Conservation (phyloP, 2,888 invertebrate genomes). For the Halocaridina rubra region DNA sequence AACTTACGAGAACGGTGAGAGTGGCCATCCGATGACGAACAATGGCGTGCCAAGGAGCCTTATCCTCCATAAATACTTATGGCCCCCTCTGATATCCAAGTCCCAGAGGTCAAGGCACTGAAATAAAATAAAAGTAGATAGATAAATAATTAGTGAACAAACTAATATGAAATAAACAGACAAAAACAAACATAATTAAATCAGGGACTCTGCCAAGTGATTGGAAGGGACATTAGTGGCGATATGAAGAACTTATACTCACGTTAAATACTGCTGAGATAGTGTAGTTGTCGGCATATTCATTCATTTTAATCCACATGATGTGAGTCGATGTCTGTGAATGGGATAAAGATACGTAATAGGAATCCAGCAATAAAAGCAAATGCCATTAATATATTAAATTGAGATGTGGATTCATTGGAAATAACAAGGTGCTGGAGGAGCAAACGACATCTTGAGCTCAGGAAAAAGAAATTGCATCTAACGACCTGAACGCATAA, state of each 20-base stretch:
- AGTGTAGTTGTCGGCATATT: constrained; percentile 23
- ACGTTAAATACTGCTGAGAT: constrained; percentile 31
- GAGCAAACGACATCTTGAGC: too few species aligned
- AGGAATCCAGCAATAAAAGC: neutral
- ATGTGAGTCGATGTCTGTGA: constrained; percentile 22
- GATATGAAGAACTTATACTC: too few species aligned
- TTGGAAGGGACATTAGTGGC: too few species aligned
- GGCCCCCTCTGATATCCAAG: constrained; percentile 39
- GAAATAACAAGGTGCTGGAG: neutral
- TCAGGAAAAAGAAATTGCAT: too few species aligned
- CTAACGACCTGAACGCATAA: too few species aligned
- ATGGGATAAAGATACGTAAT: neutral
- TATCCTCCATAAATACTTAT: constrained; percentile 37
- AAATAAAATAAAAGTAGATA: neutral
- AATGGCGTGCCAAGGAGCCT: constrained; percentile 29
- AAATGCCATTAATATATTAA: neutral
- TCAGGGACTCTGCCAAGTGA: neutral
- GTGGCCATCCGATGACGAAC: constrained; percentile 46
- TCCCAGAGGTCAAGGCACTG: constrained; percentile 53
- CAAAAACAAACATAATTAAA: neutral
- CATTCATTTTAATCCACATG: constrained; percentile 55
- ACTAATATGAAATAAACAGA: neutral
- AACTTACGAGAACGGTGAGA: constrained; percentile 52
- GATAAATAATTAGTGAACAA: neutral
- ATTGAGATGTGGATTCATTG: neutral